These are phyloP conservation scores for Orthonevra nobilis DNA, from an alignment of 2,888 invertebrate genomes.

Conservation along the genomic window DNA sequence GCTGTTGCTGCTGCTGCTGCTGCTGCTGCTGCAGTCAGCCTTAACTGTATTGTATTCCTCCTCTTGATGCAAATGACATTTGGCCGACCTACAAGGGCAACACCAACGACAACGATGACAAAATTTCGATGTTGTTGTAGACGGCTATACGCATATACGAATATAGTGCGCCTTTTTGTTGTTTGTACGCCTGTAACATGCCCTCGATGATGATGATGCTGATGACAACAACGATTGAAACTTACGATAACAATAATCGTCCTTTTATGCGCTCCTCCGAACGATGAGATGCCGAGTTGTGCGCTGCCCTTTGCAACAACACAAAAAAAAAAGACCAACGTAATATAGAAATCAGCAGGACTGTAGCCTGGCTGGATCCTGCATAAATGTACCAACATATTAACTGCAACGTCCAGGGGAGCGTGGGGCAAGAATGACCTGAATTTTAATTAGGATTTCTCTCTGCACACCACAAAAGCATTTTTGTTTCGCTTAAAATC, in stretches of 20 bases:
- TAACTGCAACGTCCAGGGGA: no score
- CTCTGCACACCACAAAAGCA: background rate
- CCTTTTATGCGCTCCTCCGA: conserved; percentile 28
- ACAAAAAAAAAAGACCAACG: conserved; percentile 31
- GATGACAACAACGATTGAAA: conserved; percentile 56
- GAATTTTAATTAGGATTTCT: conserved; percentile 51
- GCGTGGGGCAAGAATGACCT: conserved; percentile 41
- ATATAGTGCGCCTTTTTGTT: conserved; percentile 34
- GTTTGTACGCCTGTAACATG: conserved; percentile 37
- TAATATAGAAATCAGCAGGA: conserved; percentile 22
- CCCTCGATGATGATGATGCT: conserved; percentile 53
- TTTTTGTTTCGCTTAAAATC: background rate
- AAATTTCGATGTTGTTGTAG: conserved; percentile 39
- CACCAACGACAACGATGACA: conserved; percentile 37
- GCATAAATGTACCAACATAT: background rate
- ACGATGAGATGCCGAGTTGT: background rate
- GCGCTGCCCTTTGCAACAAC: background rate
- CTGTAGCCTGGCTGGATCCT: background rate
- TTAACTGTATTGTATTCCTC: conserved; percentile 1
- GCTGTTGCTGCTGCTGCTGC: no score
- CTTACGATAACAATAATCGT: conserved; percentile 60
- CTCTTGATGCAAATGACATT: conserved; percentile 56
- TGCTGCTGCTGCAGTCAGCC: no score
- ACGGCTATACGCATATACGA: conserved; percentile 14
- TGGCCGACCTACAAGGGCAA: conserved; percentile 18